phyloP scores from a whole-genome alignment of 1,140 invertebrate species.

The Ceratina calcarata region DNA sequence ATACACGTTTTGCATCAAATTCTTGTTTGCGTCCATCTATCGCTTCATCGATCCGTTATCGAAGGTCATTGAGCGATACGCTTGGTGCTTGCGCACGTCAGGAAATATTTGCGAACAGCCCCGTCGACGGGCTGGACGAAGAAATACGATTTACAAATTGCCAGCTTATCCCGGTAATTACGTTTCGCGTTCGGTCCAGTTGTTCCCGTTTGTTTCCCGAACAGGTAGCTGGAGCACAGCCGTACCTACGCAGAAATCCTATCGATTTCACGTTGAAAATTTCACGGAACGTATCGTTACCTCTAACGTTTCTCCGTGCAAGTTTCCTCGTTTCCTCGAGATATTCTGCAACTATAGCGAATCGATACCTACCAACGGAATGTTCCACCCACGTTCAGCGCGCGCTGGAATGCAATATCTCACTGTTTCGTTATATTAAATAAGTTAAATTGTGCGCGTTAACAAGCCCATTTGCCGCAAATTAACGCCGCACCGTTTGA shows the following conservation, averaged over 20 bases:
- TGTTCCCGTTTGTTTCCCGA: too few species aligned
- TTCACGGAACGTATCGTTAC: background rate
- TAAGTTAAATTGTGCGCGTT: slow-evolving; percentile 22
- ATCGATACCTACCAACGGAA: slow-evolving; percentile 38
- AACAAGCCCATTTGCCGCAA: slow-evolving; percentile 4
- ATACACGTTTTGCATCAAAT: background rate
- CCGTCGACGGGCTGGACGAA: background rate
- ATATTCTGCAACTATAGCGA: slow-evolving; percentile 34
- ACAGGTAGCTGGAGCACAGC: too few species aligned
- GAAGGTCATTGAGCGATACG: slow-evolving; percentile 17
- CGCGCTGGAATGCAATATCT: slow-evolving; percentile 32
- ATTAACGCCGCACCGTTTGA: background rate
- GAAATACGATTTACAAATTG: background rate
- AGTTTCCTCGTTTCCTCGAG: slow-evolving; percentile 15
- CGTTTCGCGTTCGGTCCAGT: too few species aligned
- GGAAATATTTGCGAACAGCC: slow-evolving; percentile 19
- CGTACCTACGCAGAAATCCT: too few species aligned
- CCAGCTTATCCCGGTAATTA: background rate
- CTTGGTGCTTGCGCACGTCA: background rate
- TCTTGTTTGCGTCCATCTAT: background rate
- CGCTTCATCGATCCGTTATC: slow-evolving; percentile 22
- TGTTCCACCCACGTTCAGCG: slow-evolving; percentile 19
- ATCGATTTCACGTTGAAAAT: background rate
- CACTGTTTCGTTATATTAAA: slow-evolving; percentile 28
- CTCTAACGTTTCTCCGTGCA: slow-evolving; percentile 8